Base-by-base conservation (phyloP, 1,140 invertebrate genomes). In the Panagrolaimus sp. region DNA sequence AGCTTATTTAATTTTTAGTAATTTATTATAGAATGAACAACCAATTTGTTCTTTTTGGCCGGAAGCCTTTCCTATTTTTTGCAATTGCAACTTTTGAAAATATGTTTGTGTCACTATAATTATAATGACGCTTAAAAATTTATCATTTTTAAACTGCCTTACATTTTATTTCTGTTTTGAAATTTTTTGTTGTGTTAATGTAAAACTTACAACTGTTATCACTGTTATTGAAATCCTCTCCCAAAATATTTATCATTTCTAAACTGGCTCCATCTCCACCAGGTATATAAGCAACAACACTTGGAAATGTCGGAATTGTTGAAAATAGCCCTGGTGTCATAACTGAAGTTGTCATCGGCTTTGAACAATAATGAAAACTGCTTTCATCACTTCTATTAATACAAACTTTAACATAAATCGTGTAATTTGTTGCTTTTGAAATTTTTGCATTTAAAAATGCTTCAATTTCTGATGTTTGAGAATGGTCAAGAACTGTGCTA, bases 361-460 rank as follows among this genome's bases (percentile, higher is more conserved):
- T 57, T 9, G 51, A 57, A 16, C 51, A 57, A 27, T 27, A 7
- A 38, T 38, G 7, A 38, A 38, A 38, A 38, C 31, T 38, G 31
- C 31, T 7, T 2, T 7, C 31, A 7, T 38, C 31, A 38, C 7
- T 38, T 38, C 7, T 38, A 4, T 38, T 7, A 4, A 57, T 16
- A 5, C 51, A 57, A 4, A 27, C 51, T 57, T 57, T 27, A 57
- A 57, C 51, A 13, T 20, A n/a, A 9, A 57, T 25, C 0, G 51
- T 57, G 51, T 57, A 57, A 57, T 57, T 57, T 23, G 20, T 5
- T 9, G 20, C 51, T 13, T 20, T 20, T 25, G 45, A 70, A 62
- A 23, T n/a, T 13, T 53, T 71, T 43, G 11, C 57, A 20, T 31
- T 48, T 51, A 61, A 63, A 43, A 42, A 44, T 11, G 43, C 38